A percentile compares a stretch with the other conserved stretches of the same genome.
phyloP scores from a whole-genome alignment of 2,797 vertebrate species.

The Euphonia xanthogaster region DNA sequence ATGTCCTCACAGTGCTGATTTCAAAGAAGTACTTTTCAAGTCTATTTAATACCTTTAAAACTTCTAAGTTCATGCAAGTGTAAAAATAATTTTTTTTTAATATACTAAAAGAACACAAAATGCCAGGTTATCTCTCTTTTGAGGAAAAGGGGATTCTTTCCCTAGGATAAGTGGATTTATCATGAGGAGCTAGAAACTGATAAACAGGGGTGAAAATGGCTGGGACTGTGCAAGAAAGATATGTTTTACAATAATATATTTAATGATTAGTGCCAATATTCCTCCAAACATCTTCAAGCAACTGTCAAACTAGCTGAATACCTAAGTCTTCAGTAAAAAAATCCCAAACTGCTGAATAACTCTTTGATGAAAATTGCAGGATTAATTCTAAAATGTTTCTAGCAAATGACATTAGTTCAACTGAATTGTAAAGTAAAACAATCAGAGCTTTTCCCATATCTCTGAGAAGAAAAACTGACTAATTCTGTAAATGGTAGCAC shows the following conservation, averaged over 20 bases:
- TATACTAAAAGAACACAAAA: neutral
- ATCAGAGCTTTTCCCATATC: neutral
- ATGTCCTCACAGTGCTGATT: neutral
- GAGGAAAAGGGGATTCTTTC: neutral
- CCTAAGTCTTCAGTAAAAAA: neutral
- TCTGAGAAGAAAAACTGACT: neutral
- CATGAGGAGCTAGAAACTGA: neutral
- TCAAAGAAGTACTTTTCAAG: neutral
- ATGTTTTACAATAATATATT: neutral
- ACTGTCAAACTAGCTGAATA: neutral
- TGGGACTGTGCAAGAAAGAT: neutral
- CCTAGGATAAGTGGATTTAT: neutral
- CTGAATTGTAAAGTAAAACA: neutral
- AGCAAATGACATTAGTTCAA: neutral
- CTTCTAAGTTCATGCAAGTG: neutral
- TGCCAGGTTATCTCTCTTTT: neutral
- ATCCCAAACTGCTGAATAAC: neutral
- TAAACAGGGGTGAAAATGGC: neutral
- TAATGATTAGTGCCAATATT: neutral
- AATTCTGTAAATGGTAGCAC: neutral
- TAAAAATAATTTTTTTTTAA: neutral
- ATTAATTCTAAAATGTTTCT: neutral
- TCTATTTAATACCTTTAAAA: neutral
- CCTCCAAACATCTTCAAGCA: neutral
- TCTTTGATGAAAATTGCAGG: neutral